Conservation (phyloP, 2,888 invertebrate species). For the Cheilosia scutellata region DNA sequence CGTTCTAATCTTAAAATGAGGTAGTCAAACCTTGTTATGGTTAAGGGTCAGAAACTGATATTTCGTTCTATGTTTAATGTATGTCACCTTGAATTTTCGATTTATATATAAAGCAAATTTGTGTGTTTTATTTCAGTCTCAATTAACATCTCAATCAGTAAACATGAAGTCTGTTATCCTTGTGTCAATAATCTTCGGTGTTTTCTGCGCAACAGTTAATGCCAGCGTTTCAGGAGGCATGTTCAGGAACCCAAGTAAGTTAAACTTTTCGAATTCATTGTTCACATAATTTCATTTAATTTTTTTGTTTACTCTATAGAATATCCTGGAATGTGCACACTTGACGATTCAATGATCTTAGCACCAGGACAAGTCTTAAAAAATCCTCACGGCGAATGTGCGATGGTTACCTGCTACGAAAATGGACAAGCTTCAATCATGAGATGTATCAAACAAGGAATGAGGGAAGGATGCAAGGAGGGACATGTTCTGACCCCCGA, state of each 20-base stretch:
- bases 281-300: not conserved
- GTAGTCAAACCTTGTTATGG: not conserved
- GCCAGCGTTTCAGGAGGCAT: conserved; percentile 53
- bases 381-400: conserved; percentile 59
- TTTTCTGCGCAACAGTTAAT: conserved; percentile 21
- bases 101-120: conserved; percentile 16
- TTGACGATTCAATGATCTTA: conserved; percentile 56
- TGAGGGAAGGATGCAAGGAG: conserved; percentile 67
- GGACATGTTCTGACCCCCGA: conserved; percentile 55
- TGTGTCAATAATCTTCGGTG: conserved; percentile 37
- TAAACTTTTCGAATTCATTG: not conserved
- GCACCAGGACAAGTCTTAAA: conserved; percentile 38
- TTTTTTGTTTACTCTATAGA: conserved; percentile 23
- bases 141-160: not conserved
- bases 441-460: conserved; percentile 63
- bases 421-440: conserved; percentile 62
- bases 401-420: conserved; percentile 63
- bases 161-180: conserved; percentile 54
- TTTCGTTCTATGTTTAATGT: conserved; percentile 8
- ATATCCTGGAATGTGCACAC: conserved; percentile 65
- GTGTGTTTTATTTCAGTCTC: conserved; percentile 33
- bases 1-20: conserved; percentile 10
- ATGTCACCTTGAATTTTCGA: conserved; percentile 1
- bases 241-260: conserved; percentile 64
- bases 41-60: conserved; percentile 24